A percentile compares a stretch with the other conserved stretches of the same genome.
Conservation (phyloP, 2,797 vertebrate species). For the Sciurus carolinensis region DNA sequence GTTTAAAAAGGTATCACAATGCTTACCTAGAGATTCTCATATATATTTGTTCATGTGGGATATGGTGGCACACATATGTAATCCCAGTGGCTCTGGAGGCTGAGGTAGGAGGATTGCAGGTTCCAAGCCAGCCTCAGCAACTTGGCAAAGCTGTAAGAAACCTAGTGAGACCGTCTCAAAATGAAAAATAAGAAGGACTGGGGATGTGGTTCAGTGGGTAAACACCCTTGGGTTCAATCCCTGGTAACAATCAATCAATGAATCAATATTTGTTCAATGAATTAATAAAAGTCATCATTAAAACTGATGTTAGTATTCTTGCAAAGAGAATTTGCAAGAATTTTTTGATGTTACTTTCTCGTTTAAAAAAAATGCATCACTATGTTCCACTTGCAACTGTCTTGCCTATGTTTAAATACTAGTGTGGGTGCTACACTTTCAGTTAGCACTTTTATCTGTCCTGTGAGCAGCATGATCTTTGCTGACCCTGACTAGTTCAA, state of each 20-base stretch:
- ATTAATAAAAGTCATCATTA: conserved; percentile 11
- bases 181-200: too few species aligned
- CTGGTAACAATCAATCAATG: too few species aligned
- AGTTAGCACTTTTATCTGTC: background rate
- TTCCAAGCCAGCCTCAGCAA: too few species aligned
- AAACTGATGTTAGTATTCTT: background rate
- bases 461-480: background rate
- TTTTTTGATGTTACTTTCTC: background rate
- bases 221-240: too few species aligned
- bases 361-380: background rate
- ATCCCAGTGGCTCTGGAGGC: too few species aligned
- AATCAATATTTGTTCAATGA: background rate
- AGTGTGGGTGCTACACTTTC: background rate
- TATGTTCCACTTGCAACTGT: background rate
- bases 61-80: too few species aligned
- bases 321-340: background rate
- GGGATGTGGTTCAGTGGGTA: too few species aligned
- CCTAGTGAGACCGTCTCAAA: too few species aligned
- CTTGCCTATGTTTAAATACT: background rate
- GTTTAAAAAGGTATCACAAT: background rate
- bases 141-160: too few species aligned
- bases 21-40: background rate
- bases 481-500: background rate
- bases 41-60: background rate
- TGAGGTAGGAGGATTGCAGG: too few species aligned